Percentiles rank a stretch among this genome's conserved stretches.
Conservation (phyloP, 2,797 vertebrate genomes). For the Scolopax rusticola region DNA sequence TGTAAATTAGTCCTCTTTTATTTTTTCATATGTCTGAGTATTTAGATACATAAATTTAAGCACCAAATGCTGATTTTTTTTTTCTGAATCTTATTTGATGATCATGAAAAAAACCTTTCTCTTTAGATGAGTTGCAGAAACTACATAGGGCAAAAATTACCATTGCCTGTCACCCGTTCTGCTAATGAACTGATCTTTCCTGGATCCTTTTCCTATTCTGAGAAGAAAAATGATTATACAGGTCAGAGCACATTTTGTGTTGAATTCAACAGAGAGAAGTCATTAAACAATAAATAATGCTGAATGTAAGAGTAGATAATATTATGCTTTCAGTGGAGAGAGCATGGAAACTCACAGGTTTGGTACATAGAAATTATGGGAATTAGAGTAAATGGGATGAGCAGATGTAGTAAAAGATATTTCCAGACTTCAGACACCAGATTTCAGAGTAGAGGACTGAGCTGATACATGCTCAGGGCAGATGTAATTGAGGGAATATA, state of each 20-base stretch:
- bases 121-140: constrained; percentile 87
- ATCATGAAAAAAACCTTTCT: constrained; percentile 11
- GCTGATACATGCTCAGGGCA: neutral
- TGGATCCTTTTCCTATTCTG: neutral
- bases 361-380: neutral
- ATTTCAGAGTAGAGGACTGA: neutral
- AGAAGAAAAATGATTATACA: neutral
- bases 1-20: neutral
- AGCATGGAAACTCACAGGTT: neutral
- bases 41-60: neutral
- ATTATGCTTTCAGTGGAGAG: neutral
- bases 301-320: neutral
- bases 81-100: neutral
- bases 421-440: neutral
- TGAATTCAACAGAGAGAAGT: neutral
- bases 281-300: neutral
- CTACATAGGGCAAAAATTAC: constrained; percentile 79
- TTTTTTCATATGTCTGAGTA: neutral
- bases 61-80: neutral
- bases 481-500: neutral
- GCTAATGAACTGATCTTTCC: neutral
- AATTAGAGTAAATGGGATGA: neutral
- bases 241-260: constrained; percentile 67
- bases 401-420: neutral
- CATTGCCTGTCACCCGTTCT: constrained; percentile 72